phyloP scores from a whole-genome alignment of 2,888 invertebrate species.

The Hedya salicella region DNA sequence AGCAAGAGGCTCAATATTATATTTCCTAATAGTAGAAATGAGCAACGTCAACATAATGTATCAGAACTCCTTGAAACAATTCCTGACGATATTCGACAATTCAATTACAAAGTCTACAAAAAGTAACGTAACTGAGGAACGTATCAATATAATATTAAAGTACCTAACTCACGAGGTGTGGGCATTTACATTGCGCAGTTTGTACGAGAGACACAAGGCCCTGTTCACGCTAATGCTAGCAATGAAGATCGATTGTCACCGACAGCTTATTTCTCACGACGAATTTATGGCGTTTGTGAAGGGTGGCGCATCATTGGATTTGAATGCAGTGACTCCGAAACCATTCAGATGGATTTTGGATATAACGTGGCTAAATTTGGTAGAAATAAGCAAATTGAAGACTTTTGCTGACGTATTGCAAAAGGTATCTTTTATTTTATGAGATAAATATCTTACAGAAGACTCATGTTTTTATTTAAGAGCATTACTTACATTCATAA shows the following conservation, averaged over 20 bases:
- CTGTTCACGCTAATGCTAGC: slow-evolving; percentile 97
- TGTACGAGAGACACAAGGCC: slow-evolving; percentile 97
- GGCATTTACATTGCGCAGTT: slow-evolving; percentile 95
- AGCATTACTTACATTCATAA: background rate
- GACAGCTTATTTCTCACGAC: slow-evolving; percentile 91
- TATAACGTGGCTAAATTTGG: slow-evolving; percentile 97
- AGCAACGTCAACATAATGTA: slow-evolving; percentile 98
- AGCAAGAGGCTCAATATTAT: slow-evolving; percentile 96
- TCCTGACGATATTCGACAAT: slow-evolving; percentile 96
- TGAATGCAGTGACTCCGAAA: slow-evolving; percentile 96
- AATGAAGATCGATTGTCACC: slow-evolving; percentile 96
- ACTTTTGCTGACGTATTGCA: slow-evolving; percentile 91
- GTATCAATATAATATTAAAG: slow-evolving; percentile 94
- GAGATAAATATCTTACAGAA: background rate
- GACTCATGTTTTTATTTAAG: background rate
- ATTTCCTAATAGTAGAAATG: slow-evolving; percentile 99
- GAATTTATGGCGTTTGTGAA: slow-evolving; percentile 98
- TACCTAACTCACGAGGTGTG: slow-evolving; percentile 97
- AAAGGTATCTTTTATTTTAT: slow-evolving; percentile 79
- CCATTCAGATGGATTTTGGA: slow-evolving; percentile 98
- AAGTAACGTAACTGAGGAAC: slow-evolving; percentile 92
- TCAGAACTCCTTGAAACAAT: slow-evolving; percentile 97
- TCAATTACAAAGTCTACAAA: slow-evolving; percentile 96
- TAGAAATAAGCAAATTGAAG: slow-evolving; percentile 94
- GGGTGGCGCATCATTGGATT: slow-evolving; percentile 96